phyloP scores from a whole-genome alignment of 2,888 invertebrate genomes.

The Cylloceria caligata region DNA sequence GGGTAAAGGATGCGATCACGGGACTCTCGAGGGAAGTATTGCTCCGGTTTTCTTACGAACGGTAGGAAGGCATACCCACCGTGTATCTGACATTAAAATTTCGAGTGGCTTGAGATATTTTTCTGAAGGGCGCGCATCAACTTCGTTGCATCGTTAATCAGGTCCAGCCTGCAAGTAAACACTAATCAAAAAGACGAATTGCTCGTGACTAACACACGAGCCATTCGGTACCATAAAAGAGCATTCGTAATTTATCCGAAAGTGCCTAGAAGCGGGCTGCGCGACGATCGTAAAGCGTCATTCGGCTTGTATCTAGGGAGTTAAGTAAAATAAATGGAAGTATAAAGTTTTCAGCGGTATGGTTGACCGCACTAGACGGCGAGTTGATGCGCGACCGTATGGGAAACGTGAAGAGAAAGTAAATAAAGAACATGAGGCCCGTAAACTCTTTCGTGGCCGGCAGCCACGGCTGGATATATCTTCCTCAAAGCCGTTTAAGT shows the following conservation, averaged over 20 bases:
- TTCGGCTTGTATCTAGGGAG: conserved; percentile 64
- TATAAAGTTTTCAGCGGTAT: conserved; percentile 77
- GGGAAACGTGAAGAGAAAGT: conserved; percentile 43
- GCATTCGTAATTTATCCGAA: conserved; percentile 58
- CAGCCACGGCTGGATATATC: conserved; percentile 26
- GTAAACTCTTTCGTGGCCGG: conserved; percentile 46
- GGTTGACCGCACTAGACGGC: conserved; percentile 61
- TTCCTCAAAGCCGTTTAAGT: conserved; percentile 50
- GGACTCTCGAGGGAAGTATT: neutral
- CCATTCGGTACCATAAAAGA: conserved; percentile 42
- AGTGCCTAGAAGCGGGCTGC: conserved; percentile 30
- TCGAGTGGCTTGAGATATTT: neutral
- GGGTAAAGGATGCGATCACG: neutral
- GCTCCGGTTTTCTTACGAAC: neutral
- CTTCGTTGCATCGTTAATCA: conserved; percentile 16
- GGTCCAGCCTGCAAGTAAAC: neutral
- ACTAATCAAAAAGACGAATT: neutral
- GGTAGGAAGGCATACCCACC: neutral
- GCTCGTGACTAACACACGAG: conserved; percentile 1
- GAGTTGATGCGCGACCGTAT: conserved; percentile 31
- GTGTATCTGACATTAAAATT: neutral
- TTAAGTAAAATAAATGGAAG: conserved; percentile 79
- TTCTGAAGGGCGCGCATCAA: neutral
- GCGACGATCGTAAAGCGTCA: conserved; percentile 67
- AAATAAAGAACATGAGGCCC: conserved; percentile 55